Evolutionary conservation across 2,113 vertebrate species (phyloP), one percentile per base, ranked within the genome.

Genomic region (Chascanopsetta lugubris): DNA sequence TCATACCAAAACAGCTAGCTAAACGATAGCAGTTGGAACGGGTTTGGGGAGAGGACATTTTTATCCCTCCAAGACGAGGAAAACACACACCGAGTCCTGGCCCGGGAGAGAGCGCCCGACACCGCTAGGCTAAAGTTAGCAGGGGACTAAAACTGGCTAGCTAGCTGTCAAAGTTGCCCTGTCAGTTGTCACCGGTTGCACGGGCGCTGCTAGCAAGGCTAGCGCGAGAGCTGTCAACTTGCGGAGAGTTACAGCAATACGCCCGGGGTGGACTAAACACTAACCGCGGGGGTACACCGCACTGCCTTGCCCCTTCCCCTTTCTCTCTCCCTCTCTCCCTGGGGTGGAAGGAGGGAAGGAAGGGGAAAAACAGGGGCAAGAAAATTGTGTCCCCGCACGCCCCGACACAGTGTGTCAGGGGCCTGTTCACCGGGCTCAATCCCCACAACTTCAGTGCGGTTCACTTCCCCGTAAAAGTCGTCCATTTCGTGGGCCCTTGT

Each of bases 111-210:
- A 56, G 75, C 67, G 38, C 66, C 57, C 48, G n/a, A 72, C 61
- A 64, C 27, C 69, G 77, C 72, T 60, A 71, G 40, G 83, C 71
- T 84, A 79, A 80, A 90, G 78, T 86, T 83, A 89, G 83, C 85
- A 64, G 82, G 77, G 75, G 68, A 74, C 75, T 50, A 45, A 64
- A 72, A 77, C 86, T 78, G 85, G 81, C 82, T 88, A 85, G 84
- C 84, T 89, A 80, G 84, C 88, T 91, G 89, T 91, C 89, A 91
- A 91, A 91, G 89, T 91, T 91, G 80, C 82, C 85, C 85, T 82
- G 87, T 85, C 85, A 87, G 86, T 86, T 89, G 85, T 91, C 89
- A 91, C 86, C 79, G 85, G 88, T 79, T 87, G 87, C 82, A 61
- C 79, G 63, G n/a, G 67, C 45, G 46, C 48, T 61, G 88, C 79